Evolutionary conservation across 1,140 invertebrate genomes (phyloP).

Genomic region (Argopecten irradians): DNA sequence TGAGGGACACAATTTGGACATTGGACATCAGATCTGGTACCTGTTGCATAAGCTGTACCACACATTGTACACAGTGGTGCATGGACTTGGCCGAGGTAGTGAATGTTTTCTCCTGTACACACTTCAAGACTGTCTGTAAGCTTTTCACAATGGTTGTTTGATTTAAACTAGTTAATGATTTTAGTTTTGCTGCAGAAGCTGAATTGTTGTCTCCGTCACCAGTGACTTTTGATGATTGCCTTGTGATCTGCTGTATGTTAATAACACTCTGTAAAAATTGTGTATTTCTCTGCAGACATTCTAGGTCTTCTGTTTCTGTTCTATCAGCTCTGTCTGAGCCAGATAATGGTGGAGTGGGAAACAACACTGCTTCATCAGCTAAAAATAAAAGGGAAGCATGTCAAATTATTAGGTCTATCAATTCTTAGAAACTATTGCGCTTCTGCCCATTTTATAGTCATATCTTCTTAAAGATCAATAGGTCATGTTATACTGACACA

Average conservation of each 20-base stretch:
- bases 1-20: not conserved
- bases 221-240: not conserved
- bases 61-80: not conserved
- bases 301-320: not conserved
- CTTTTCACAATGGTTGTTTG: not conserved
- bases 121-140: not conserved
- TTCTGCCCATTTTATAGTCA: too few species aligned
- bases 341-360: not conserved
- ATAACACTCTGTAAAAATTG: not conserved
- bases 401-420: too few species aligned
- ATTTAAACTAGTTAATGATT: not conserved
- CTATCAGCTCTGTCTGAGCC: not conserved
- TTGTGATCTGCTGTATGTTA: not conserved
- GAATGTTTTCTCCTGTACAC: not conserved
- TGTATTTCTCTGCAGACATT: not conserved
- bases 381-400: too few species aligned
- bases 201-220: not conserved
- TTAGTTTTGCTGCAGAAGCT: not conserved
- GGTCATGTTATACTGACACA: too few species aligned
- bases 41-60: not conserved
- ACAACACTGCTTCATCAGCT: not conserved
- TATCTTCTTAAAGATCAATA: too few species aligned
- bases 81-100: not conserved
- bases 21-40: not conserved
- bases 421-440: too few species aligned